Percentiles rank a stretch among this genome's conserved stretches.
These are phyloP conservation scores for Bombus picipes DNA, from an alignment of 1,140 invertebrate genomes.

Conservation along the genomic window DNA sequence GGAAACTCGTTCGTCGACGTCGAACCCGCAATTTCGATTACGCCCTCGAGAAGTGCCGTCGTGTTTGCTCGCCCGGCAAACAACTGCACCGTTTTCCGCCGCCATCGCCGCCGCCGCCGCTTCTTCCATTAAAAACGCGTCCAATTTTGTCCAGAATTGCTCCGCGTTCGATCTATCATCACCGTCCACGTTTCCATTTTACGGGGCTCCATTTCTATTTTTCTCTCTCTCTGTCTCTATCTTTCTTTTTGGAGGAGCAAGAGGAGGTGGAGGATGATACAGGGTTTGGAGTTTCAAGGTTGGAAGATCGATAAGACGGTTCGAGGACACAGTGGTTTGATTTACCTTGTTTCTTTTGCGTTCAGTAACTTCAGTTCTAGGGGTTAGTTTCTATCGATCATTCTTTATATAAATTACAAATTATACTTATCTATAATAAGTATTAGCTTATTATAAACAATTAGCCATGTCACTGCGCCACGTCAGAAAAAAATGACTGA, in stretches of 20 bases:
- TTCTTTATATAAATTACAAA: too few species aligned
- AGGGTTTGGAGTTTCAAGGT: not conserved
- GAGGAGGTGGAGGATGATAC: too few species aligned
- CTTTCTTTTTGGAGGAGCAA: not conserved
- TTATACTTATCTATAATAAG: too few species aligned
- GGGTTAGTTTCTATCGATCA: too few species aligned
- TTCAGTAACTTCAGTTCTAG: too few species aligned
- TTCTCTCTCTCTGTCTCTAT: not conserved
- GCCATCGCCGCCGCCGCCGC: too few species aligned
- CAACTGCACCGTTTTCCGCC: not conserved
- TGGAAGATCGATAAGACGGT: not conserved
- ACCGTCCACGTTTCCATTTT: not conserved
- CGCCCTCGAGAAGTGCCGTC: constrained; percentile 9
- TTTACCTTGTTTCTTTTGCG: too few species aligned
- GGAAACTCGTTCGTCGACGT: constrained; percentile 40
- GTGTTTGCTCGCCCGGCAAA: constrained; percentile 16
- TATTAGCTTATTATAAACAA: too few species aligned
- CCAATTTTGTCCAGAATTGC: constrained; percentile 10
- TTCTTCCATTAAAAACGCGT: constrained; percentile 18
- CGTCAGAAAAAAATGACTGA: too few species aligned
- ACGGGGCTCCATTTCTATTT: not conserved
- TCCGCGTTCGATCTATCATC: not conserved
- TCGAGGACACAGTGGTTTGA: too few species aligned
- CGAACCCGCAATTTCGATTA: constrained; percentile 39
- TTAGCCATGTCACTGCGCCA: too few species aligned